These are phyloP conservation scores for Ophion obscuratus DNA, from an alignment of 2,888 invertebrate genomes.

Conservation along the genomic window DNA sequence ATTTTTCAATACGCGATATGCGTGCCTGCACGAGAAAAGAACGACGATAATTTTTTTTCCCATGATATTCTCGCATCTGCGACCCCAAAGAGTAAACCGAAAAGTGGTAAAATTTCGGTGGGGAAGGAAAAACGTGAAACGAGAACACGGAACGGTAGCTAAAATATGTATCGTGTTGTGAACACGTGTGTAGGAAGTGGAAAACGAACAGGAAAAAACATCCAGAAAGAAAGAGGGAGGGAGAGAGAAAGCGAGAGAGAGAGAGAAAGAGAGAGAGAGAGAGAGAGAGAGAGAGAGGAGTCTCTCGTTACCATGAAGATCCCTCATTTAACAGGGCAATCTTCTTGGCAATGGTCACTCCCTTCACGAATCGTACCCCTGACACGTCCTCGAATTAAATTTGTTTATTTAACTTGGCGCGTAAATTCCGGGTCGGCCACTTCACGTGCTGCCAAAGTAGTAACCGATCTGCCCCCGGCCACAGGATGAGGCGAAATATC, in stretches of 20 bases:
- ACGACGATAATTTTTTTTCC: conserved; percentile 51
- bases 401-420: conserved; percentile 70
- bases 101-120: conserved; percentile 25
- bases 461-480: conserved; percentile 59
- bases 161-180: conserved; percentile 44
- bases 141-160: conserved; percentile 37
- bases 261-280: conserved; percentile 12
- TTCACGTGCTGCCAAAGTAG: conserved; percentile 60
- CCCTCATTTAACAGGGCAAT: conserved; percentile 30
- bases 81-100: conserved; percentile 11
- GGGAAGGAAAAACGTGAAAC: conserved; percentile 25
- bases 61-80: conserved; percentile 52
- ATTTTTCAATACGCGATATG: conserved; percentile 8
- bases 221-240: conserved; percentile 13
- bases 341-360: conserved; percentile 40
- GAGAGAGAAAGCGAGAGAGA: no score
- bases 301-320: conserved; percentile 31
- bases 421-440: conserved; percentile 57
- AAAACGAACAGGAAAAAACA: conserved; percentile 43
- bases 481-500: conserved; percentile 26
- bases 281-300: neutral
- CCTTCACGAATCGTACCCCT: conserved; percentile 14
- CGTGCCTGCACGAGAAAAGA: conserved; percentile 8
- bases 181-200: conserved; percentile 63
- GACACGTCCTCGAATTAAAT: conserved; percentile 55